Conservation (phyloP, 2,888 invertebrate species). For the Empis stercorea region DNA sequence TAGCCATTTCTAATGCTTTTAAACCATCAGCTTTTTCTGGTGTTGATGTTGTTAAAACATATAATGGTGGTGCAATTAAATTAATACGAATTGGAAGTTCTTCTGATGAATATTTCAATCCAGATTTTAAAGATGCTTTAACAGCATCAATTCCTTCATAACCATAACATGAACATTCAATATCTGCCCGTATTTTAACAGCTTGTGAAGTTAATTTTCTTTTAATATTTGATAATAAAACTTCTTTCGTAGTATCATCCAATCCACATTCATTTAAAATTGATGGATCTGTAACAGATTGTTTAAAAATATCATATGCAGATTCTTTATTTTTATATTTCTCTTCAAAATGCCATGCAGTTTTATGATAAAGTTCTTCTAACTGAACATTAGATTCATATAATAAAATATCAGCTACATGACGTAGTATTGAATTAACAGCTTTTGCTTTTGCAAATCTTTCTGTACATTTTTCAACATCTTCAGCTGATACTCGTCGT, state of each 20-base stretch:
- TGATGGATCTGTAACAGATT: conserved; percentile 88
- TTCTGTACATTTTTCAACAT: conserved; percentile 96
- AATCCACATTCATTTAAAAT: conserved; percentile 93
- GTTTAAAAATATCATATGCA: conserved; percentile 96
- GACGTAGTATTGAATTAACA: conserved; percentile 93
- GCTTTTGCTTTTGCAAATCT: conserved; percentile 97
- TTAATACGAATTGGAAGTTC: conserved; percentile 97
- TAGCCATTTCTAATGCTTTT: conserved; percentile 76
- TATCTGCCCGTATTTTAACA: conserved; percentile 87
- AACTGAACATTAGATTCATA: conserved; percentile 86
- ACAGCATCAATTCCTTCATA: conserved; percentile 99
- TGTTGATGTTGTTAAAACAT: conserved; percentile 96
- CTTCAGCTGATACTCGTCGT: conserved; percentile 94
- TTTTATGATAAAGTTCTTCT: conserved; percentile 88
- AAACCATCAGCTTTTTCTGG: conserved; percentile 91
- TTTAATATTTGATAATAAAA: conserved; percentile 86
- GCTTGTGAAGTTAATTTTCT: conserved; percentile 93
- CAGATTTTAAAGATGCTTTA: conserved; percentile 79
- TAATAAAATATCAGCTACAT: conserved; percentile 88
- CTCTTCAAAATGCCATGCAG: conserved; percentile 97
- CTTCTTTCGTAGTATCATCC: conserved; percentile 82
- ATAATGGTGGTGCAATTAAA: conserved; percentile 94
- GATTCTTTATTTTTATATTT: conserved; percentile 93
- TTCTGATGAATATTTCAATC: conserved; percentile 79
- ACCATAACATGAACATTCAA: conserved; percentile 88